A percentile compares a stretch with the other conserved stretches of the same genome.
Conservation (phyloP, 2,888 invertebrate genomes). For the Agrotis puta region DNA sequence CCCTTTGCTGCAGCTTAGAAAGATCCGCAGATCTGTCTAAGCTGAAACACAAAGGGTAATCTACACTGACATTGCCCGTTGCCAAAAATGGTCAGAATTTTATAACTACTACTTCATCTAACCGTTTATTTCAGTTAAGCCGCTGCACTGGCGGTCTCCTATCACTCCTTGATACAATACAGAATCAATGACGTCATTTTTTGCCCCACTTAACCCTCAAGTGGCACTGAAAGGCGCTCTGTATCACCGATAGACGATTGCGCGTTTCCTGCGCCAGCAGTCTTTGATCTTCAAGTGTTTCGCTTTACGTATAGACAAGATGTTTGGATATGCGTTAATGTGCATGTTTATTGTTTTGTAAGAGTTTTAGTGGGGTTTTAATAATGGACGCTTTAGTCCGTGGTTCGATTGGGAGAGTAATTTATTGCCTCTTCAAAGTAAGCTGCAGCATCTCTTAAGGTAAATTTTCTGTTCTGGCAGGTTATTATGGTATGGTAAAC, state of each 20-base stretch:
- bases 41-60: no score
- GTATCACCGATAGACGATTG: constrained; percentile 60
- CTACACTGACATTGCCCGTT: no score
- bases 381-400: constrained; percentile 27
- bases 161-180: constrained; percentile 46
- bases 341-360: constrained; percentile 51
- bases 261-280: constrained; percentile 59
- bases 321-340: constrained; percentile 53
- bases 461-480: no score
- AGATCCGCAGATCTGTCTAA: no score
- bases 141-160: constrained; percentile 5
- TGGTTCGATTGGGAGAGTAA: not conserved
- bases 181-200: constrained; percentile 61
- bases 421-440: constrained; percentile 22
- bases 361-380: constrained; percentile 24
- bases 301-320: constrained; percentile 54
- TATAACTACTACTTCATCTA: no score
- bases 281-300: constrained; percentile 67
- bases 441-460: no score
- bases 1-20: no score
- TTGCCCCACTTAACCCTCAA: constrained; percentile 58
- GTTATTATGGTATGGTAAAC: no score
- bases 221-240: constrained; percentile 62
- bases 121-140: constrained; percentile 4
- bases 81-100: no score